Percentiles rank a stretch among this genome's conserved stretches.
These are phyloP conservation scores for Tetragonisca angustula DNA, from an alignment of 2,888 invertebrate genomes.

Conservation along the genomic window DNA sequence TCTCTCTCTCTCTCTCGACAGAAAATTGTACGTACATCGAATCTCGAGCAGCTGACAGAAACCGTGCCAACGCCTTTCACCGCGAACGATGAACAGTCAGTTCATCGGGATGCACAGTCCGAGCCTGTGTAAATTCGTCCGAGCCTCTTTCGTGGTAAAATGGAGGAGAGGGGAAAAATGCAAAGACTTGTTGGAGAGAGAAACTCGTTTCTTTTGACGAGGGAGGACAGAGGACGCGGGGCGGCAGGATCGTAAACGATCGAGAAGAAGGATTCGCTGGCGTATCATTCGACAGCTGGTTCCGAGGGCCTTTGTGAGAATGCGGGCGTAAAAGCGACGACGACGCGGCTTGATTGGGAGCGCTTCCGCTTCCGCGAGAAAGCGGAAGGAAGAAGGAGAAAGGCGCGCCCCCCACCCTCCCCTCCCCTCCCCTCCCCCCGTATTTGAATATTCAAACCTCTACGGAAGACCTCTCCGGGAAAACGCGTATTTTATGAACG, in stretches of 20 bases:
- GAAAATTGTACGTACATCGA: too few species aligned
- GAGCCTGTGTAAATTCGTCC: neutral
- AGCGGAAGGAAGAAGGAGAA: neutral
- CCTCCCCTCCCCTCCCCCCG: neutral
- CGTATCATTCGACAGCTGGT: constrained; percentile 45
- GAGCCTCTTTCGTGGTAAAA: neutral
- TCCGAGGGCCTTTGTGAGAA: constrained; percentile 29
- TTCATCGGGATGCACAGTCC: too few species aligned
- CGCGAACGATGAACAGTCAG: too few species aligned
- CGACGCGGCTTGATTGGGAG: constrained; percentile 46
- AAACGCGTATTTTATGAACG: constrained; percentile 79
- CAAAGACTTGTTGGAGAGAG: too few species aligned
- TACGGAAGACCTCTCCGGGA: constrained; percentile 53
- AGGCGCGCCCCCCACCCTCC: constrained; percentile 1
- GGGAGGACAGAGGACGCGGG: neutral
- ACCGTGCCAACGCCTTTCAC: too few species aligned
- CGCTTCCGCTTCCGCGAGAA: neutral
- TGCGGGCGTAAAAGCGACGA: constrained; percentile 58
- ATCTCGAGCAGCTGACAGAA: too few species aligned
- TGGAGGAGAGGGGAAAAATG: neutral
- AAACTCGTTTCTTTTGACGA: constrained; percentile 24
- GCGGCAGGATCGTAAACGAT: constrained; percentile 37
- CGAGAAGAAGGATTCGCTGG: constrained; percentile 38
- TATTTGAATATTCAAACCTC: constrained; percentile 76
- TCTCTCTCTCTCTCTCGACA: too few species aligned